Evolutionary conservation across 1,140 invertebrate genomes (phyloP), one percentile per base, ranked within the genome.

Genomic region (Heliconius melpomene): DNA sequence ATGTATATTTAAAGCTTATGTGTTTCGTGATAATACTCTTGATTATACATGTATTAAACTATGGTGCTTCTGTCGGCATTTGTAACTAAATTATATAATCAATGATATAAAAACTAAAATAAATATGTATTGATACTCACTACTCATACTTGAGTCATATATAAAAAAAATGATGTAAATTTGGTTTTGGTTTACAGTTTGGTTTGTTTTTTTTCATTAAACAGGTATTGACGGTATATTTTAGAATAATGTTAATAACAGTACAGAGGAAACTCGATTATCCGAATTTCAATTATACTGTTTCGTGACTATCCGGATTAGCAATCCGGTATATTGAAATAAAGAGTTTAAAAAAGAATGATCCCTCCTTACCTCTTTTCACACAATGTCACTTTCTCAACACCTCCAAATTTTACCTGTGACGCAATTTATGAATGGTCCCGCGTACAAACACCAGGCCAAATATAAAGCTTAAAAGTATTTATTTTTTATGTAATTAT

Each of bases 11-110:
- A 66, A 57, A 29, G 60, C 60, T 66, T 66, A 29, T 66, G 60
- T 66, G 26, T 66, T 66, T 66, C n/a, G 60, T 66, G 11, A 66
- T 66, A 75, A 66, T 66, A 75, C 54, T 75, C 54, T 60, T 75
- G 32, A 75, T 60, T 0, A 23, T 40, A 54, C 38, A 26, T 76
- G 13, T 26, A 70, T 66, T 66, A 36, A 46, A 8, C 38, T 70
- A 26, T 76, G 75, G 38, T 77, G 60, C 75, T 77, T 66, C 60
- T 16, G 60, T 26, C 26, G 60, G 60, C 60, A 29, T 66, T 66
- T 66, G 9, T 29, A 66, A 66, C 60, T 66, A 66, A 66, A 66
- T 66, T 66, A 29, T 66, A 66, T 66, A 66, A 26, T 18, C 60
- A 66, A 66, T 66, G 11, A 11, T 23, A 23, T 23, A 60, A 11